Evolutionary conservation across 2,888 invertebrate species (phyloP).

Genomic region (Bimastos eiseni): DNA sequence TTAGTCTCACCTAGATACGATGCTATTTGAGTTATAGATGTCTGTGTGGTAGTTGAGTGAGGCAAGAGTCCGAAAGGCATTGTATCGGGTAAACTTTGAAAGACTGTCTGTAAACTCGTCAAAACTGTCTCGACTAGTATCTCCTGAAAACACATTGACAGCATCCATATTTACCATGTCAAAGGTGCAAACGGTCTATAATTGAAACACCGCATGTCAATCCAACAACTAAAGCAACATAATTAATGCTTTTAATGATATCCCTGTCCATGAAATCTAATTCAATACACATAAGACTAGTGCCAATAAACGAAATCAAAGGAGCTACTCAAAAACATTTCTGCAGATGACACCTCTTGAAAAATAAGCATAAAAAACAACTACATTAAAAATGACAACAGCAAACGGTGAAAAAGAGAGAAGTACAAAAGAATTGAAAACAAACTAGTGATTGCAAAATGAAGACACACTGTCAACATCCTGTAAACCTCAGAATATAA

Average conservation of each 20-base stretch:
- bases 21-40: slow-evolving; percentile 73
- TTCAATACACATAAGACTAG: no score
- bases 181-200: neutral
- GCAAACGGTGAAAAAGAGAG: no score
- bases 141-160: neutral
- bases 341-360: neutral
- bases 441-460: no score
- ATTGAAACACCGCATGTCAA: neutral
- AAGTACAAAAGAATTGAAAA: no score
- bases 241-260: neutral
- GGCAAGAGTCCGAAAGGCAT: slow-evolving; percentile 77
- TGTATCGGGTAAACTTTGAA: slow-evolving; percentile 81
- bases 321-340: neutral
- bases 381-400: neutral
- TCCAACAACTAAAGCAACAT: neutral
- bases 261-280: no score
- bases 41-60: slow-evolving; percentile 88
- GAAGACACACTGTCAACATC: no score
- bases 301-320: no score
- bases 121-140: slow-evolving; percentile 43
- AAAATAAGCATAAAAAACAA: neutral
- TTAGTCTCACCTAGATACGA: slow-evolving; percentile 64
- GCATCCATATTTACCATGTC: neutral
- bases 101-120: slow-evolving; percentile 79
- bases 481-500: no score